Evolutionary conservation across 2,113 vertebrate genomes (phyloP).

Genomic region (Salvelinus namaycush): DNA sequence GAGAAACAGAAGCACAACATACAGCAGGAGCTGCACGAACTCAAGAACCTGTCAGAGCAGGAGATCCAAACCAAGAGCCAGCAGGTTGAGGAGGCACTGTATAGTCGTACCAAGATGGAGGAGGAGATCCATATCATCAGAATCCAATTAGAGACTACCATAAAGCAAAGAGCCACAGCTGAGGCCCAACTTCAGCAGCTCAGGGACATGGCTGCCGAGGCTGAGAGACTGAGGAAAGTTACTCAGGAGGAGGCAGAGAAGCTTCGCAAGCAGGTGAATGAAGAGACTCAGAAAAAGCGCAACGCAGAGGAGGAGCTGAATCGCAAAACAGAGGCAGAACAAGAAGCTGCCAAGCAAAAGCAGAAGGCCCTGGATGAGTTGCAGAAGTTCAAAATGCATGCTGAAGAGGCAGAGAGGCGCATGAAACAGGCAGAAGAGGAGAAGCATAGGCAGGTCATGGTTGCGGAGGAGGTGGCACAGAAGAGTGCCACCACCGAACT

Average conservation of each 20-base stretch:
- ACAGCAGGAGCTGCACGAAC: constrained; percentile 89
- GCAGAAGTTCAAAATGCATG: constrained; percentile 85
- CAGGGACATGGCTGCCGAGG: constrained; percentile 78
- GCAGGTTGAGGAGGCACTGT: constrained; percentile 84
- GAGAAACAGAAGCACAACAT: constrained; percentile 93
- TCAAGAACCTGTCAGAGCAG: constrained; percentile 85
- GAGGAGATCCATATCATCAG: constrained; percentile 91
- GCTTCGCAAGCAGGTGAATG: constrained; percentile 86
- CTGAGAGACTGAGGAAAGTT: constrained; percentile 82
- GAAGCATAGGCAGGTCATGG: constrained; percentile 85
- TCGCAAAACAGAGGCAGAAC: constrained; percentile 85
- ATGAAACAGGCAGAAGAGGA: constrained; percentile 89
- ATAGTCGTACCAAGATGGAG: constrained; percentile 85
- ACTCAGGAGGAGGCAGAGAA: constrained; percentile 93
- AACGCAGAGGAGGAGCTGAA: constrained; percentile 90
- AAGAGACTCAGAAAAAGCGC: constrained; percentile 90
- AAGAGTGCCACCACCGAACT: constrained; percentile 79
- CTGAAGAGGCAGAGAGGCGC: constrained; percentile 86
- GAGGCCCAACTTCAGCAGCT: constrained; percentile 84
- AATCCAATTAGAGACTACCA: constrained; percentile 83
- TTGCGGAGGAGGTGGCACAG: constrained; percentile 85
- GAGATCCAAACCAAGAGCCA: constrained; percentile 87
- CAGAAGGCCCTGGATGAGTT: constrained; percentile 86
- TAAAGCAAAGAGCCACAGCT: constrained; percentile 79
- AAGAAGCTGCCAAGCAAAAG: constrained; percentile 87